phyloP scores from a whole-genome alignment of 2,113 vertebrate genomes.

The Paradisaea rubra region DNA sequence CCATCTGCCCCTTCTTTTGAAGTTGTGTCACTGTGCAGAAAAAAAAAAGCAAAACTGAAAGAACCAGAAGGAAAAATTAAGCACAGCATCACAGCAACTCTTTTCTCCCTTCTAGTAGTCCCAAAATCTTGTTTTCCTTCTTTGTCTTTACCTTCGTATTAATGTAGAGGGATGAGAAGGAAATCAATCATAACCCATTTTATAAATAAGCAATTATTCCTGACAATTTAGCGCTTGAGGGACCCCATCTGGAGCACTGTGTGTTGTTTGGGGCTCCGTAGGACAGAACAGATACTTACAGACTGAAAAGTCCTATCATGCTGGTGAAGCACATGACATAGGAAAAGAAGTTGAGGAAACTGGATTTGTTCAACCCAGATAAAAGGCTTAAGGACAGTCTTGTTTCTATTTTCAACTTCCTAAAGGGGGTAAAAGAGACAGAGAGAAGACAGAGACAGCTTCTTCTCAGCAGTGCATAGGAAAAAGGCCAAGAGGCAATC shows the following conservation, averaged over 20 bases:
- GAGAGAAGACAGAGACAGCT: not conserved
- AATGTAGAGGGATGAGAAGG: not conserved
- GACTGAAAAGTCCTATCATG: not conserved
- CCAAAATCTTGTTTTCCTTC: not conserved
- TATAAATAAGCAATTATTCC: not conserved
- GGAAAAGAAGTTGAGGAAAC: not conserved
- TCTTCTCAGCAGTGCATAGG: not conserved
- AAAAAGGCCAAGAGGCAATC: not conserved
- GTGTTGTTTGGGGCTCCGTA: not conserved
- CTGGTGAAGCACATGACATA: not conserved
- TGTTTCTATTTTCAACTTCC: not conserved
- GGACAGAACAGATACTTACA: not conserved
- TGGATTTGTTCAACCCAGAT: not conserved
- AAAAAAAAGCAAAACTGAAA: not conserved
- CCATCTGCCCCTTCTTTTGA: constrained; percentile 14
- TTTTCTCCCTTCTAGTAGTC: not conserved
- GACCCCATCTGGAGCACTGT: not conserved
- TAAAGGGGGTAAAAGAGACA: not conserved
- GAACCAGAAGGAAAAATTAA: not conserved
- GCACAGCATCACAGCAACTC: not conserved
- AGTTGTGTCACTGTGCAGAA: not conserved
- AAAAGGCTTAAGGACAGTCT: not conserved
- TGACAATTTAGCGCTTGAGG: not conserved
- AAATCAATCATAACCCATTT: not conserved
- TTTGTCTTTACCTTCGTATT: not conserved